Evolutionary conservation across 2,113 vertebrate genomes (phyloP).

Genomic region (Syrmaticus mikado): DNA sequence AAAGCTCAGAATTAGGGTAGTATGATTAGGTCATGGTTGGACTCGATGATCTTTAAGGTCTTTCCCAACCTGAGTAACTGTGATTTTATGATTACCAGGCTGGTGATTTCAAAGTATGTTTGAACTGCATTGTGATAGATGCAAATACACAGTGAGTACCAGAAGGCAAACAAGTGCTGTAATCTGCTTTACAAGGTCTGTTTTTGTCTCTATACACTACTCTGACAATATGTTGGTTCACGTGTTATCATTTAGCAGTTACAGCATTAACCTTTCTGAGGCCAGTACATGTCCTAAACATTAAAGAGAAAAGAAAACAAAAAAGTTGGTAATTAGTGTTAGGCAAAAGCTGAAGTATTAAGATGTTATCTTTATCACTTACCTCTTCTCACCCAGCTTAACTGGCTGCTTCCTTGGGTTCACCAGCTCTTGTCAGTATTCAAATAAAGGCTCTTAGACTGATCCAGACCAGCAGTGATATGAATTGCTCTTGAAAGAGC

Average conservation of each 20-base stretch:
- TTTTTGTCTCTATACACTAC: background rate
- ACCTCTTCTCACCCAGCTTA: background rate
- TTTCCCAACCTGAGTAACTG: no score
- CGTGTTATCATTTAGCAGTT: background rate
- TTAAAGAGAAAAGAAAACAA: background rate
- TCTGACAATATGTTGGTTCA: background rate
- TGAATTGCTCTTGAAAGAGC: background rate
- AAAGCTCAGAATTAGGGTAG: background rate
- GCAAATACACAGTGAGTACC: background rate
- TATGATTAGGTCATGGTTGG: no score
- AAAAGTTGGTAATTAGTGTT: background rate
- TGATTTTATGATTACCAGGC: background rate
- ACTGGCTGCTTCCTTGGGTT: background rate
- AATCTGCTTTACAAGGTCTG: accelerated
- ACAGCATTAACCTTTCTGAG: background rate
- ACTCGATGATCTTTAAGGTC: no score
- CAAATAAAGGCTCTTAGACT: background rate
- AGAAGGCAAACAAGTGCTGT: background rate
- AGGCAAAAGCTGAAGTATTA: background rate
- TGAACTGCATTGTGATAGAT: background rate
- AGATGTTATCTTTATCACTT: background rate
- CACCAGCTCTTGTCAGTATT: background rate
- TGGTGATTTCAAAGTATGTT: background rate
- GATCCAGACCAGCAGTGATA: accelerated
- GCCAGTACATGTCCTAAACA: background rate